Evolutionary conservation across 2,888 invertebrate species (phyloP).

Genomic region (Spodoptera littoralis): DNA sequence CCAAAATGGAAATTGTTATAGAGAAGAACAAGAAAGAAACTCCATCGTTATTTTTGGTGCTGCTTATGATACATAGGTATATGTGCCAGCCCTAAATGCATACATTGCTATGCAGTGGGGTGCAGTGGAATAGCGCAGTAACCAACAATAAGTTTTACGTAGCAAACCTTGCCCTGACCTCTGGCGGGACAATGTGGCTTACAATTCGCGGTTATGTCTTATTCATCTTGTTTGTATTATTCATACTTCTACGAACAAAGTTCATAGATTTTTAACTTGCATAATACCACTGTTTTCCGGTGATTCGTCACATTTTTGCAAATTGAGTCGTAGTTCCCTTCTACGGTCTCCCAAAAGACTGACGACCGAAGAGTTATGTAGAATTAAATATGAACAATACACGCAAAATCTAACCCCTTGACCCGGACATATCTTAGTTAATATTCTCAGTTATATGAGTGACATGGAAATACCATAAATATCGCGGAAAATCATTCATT

Average conservation of each 20-base stretch:
- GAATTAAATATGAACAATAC: conserved; percentile 15
- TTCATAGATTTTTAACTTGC: conserved; percentile 16
- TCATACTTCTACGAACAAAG: conserved; percentile 7
- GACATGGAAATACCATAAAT: conserved; percentile 44
- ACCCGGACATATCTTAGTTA: conserved; percentile 35
- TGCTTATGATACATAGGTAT: not conserved
- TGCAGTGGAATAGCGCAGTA: conserved; percentile 41
- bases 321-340: not conserved
- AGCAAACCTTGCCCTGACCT: conserved; percentile 55
- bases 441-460: conserved; percentile 26
- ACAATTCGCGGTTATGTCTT: conserved; percentile 20
- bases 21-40: too few species aligned
- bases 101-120: not conserved
- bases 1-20: too few species aligned
- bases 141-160: conserved; percentile 48
- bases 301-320: not conserved
- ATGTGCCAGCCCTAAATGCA: conserved; percentile 34
- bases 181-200: conserved; percentile 19
- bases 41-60: too few species aligned
- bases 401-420: conserved; percentile 25
- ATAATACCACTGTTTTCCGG: not conserved
- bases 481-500: conserved; percentile 26
- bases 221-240: conserved; percentile 15
- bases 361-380: conserved; percentile 8
- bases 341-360: conserved; percentile 1